Percentiles rank a stretch among this genome's conserved stretches.
These are phyloP conservation scores for Corythoichthys haematopterus DNA, from an alignment of 2,113 vertebrate genomes.

Conservation along the genomic window DNA sequence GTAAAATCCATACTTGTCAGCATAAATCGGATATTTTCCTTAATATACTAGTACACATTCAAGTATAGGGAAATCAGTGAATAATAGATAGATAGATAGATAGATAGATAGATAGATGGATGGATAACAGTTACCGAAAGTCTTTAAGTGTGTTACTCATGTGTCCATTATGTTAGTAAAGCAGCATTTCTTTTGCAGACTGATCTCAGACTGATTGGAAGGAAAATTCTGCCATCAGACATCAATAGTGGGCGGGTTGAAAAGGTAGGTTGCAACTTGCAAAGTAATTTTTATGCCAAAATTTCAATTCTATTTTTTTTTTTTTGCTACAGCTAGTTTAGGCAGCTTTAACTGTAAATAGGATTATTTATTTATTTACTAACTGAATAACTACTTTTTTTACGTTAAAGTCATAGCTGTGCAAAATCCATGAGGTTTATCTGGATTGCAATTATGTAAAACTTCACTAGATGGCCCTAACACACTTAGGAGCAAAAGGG, in stretches of 20 bases:
- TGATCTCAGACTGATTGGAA: slow-evolving; percentile 91
- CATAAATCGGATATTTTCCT: background rate
- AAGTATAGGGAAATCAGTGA: background rate
- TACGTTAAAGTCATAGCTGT: background rate
- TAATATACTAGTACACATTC: background rate
- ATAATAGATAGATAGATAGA: background rate
- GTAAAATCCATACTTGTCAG: background rate
- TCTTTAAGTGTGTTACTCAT: background rate
- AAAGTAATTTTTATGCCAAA: background rate
- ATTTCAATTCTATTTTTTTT: background rate
- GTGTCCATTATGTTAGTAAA: background rate
- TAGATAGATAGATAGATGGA: no score
- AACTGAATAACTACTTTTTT: background rate
- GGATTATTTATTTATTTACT: background rate
- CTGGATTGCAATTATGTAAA: slow-evolving; percentile 23
- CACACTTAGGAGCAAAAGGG: slow-evolving; percentile 22
- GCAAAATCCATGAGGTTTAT: background rate
- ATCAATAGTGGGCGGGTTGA: slow-evolving; percentile 92
- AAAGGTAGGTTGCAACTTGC: slow-evolving; percentile 76
- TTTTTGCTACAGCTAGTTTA: background rate
- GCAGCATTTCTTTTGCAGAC: slow-evolving; percentile 73
- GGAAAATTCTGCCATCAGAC: slow-evolving; percentile 86
- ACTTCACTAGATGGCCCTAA: slow-evolving; percentile 63
- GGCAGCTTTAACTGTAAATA: background rate
- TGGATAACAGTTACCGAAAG: no score